Base-by-base conservation (phyloP, 2,888 invertebrate species). In the Megalurothrips usitatus region DNA sequence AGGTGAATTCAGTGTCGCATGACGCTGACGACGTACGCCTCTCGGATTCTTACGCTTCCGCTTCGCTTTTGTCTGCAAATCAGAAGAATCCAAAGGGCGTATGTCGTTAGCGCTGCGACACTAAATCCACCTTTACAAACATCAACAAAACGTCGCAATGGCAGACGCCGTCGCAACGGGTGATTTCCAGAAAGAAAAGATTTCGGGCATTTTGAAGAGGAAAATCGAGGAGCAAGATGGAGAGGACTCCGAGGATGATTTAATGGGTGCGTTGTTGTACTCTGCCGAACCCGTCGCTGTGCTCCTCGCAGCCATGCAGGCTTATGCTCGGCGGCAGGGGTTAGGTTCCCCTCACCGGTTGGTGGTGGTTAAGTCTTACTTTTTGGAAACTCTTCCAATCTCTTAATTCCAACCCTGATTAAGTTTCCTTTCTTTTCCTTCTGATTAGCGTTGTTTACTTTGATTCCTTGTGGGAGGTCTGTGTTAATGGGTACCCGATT, bases 81-180 rank as follows among this genome's bases (percentile, higher is more conserved):
- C n/a, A n/a, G n/a, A n/a, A n/a, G n/a, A n/a, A n/a, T n/a, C n/a
- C n/a, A n/a, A n/a, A n/a, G n/a, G n/a, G n/a, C n/a, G n/a, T n/a
- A n/a, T n/a, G n/a, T n/a, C n/a, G n/a, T n/a, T n/a, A n/a, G n/a
- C n/a, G n/a, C n/a, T n/a, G n/a, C n/a, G n/a, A n/a, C n/a, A n/a
- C n/a, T n/a, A n/a, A n/a, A n/a, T n/a, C n/a, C n/a, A n/a, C n/a
- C n/a, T n/a, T n/a, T n/a, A n/a, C n/a, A n/a, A 75, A 26, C 68
- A 75, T 75, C 68, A 75, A 75, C 68, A 75, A 75, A 75, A n/a
- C 23, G n/a, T 26, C n/a, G 23, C 23, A 23, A 75, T 75, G 68
- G 68, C 68, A 10, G 68, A 75, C 6, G 23, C 26, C 12, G 26
- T 26, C 23, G 26, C 26, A 9, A 26, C 34, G 6, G 34, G 34